phyloP scores from a whole-genome alignment of 64 coral and sea anemone genomes.

The Pocillopora damicornis region DNA sequence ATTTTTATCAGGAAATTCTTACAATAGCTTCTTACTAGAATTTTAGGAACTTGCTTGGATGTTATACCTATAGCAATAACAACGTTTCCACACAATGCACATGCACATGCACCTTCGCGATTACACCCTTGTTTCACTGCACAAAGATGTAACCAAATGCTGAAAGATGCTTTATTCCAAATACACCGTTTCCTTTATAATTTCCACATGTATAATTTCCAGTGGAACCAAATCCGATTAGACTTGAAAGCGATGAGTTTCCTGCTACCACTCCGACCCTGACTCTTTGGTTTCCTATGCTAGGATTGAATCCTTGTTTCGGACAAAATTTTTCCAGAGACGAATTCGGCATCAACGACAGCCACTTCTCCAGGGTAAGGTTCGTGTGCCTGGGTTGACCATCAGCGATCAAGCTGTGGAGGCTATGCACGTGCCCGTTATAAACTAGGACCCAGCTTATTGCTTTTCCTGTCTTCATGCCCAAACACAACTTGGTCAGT shows the following conservation, averaged over 20 bases:
- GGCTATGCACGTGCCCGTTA: neutral
- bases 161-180: neutral
- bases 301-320: neutral
- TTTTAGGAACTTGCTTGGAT: no score
- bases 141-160: conserved; percentile 20
- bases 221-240: conserved; percentile 14
- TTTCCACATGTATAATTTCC: neutral
- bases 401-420: neutral
- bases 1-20: no score
- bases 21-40: no score
- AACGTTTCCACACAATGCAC: no score
- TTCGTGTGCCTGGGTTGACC: neutral
- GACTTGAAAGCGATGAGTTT: neutral
- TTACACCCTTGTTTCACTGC: neutral
- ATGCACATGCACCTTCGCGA: no score
- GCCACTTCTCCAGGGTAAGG: neutral
- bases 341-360: neutral
- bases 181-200: neutral
- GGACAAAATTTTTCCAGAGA: neutral
- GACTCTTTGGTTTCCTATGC: neutral
- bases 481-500: conserved; percentile 39
- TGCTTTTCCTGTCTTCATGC: conserved; percentile 26
- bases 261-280: conserved; percentile 8
- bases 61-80: no score
- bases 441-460: conserved; percentile 18